phyloP scores from a whole-genome alignment of 2,797 vertebrate species.

The Bradypodion pumilum region DNA sequence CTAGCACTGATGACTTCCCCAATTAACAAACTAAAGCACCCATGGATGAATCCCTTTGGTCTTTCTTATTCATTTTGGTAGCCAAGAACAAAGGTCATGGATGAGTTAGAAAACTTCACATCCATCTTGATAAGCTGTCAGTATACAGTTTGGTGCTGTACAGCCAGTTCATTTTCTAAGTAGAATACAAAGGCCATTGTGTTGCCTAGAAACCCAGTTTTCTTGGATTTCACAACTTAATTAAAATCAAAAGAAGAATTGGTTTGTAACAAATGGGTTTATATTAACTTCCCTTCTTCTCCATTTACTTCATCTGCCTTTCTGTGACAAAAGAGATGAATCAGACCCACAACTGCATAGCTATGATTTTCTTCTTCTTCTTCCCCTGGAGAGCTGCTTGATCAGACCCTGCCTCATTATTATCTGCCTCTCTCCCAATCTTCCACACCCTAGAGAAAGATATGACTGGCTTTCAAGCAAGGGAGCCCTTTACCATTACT shows the following conservation, averaged over 20 bases:
- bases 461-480: too few species aligned
- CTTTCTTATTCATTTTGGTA: neutral
- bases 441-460: too few species aligned
- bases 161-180: neutral
- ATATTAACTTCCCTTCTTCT: neutral
- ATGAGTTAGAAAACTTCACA: neutral
- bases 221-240: slow-evolving; percentile 13
- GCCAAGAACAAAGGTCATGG: neutral
- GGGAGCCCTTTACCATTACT: too few species aligned
- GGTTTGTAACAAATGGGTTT: neutral
- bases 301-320: neutral
- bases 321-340: neutral
- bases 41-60: too few species aligned
- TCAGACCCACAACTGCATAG: neutral
- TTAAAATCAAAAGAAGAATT: slow-evolving; percentile 19
- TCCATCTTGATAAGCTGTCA: neutral
- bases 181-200: neutral
- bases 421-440: too few species aligned
- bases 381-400: slow-evolving; percentile 12
- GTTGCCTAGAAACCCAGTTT: neutral
- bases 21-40: neutral
- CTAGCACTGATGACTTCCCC: too few species aligned
- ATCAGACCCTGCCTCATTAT: neutral
- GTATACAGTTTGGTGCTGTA: neutral
- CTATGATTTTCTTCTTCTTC: neutral